Percentiles rank a stretch among this genome's conserved stretches.
phyloP scores from a whole-genome alignment of 2,113 vertebrate genomes.

The Panthera uncia region DNA sequence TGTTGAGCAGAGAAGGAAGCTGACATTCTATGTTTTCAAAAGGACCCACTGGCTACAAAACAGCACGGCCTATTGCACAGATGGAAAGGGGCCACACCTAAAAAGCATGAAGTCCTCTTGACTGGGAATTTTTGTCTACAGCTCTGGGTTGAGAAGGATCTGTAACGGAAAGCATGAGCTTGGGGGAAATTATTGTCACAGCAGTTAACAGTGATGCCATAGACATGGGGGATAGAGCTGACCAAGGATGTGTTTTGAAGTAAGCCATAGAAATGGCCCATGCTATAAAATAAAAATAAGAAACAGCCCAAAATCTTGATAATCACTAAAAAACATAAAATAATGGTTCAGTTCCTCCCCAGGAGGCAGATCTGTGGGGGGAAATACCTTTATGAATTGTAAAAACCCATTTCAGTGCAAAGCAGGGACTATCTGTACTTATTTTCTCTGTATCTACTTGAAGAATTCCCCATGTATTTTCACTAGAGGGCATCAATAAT shows the following conservation, averaged over 20 bases:
- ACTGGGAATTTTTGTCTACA: not conserved
- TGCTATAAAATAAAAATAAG: not conserved
- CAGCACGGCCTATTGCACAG: not conserved
- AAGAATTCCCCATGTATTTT: conserved; percentile 19
- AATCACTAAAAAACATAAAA: not conserved
- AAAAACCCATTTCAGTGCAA: not conserved
- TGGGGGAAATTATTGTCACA: not conserved
- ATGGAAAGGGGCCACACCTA: not conserved
- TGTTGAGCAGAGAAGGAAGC: not conserved
- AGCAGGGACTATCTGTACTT: not conserved
- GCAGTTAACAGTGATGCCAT: not conserved
- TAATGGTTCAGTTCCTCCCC: not conserved
- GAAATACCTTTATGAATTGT: not conserved
- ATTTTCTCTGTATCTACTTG: not conserved
- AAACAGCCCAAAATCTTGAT: not conserved
- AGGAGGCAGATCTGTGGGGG: not conserved
- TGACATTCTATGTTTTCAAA: not conserved
- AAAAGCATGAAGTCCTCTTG: not conserved
- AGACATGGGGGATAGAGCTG: fast-evolving
- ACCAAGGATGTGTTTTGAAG: not conserved
- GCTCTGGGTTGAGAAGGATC: not conserved
- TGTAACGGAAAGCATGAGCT: not conserved
- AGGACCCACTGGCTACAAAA: not conserved
- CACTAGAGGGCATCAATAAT: not conserved
- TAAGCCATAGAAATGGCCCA: not conserved